phyloP scores from a whole-genome alignment of 2,888 invertebrate genomes.

The Timema cristinae region DNA sequence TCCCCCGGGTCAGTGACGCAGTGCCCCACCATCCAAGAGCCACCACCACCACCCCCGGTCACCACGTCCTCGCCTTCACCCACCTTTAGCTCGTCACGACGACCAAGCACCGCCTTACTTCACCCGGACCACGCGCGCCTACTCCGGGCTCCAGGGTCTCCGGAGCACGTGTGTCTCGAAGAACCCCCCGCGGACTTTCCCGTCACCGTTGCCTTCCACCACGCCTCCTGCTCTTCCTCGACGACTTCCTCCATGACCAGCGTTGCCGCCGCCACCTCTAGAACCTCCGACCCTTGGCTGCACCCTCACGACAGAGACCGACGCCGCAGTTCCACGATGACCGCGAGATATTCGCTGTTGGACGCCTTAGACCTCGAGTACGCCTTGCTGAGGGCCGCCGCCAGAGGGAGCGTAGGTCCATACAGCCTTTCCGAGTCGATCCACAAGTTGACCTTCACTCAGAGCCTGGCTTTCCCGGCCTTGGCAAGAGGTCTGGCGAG shows the following conservation, averaged over 20 bases:
- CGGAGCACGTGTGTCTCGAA: constrained; percentile 25
- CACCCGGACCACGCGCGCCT: constrained; percentile 63
- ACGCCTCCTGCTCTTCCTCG: constrained; percentile 45
- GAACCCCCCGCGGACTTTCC: constrained; percentile 18
- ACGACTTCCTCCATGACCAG: constrained; percentile 51
- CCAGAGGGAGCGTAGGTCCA: constrained; percentile 66
- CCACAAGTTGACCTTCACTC: constrained; percentile 64
- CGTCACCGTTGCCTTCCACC: constrained; percentile 14
- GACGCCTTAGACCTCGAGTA: constrained; percentile 69
- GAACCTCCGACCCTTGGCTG: constrained; percentile 43
- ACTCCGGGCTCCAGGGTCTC: constrained; percentile 40
- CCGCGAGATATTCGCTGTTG: constrained; percentile 62
- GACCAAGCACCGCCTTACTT: constrained; percentile 44
- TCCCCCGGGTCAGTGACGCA: constrained; percentile 39
- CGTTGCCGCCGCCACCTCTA: constrained; percentile 40
- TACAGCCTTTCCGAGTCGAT: constrained; percentile 63
- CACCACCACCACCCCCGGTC: constrained; percentile 16
- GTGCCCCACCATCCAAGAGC: constrained; percentile 19
- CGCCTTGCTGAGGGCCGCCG: constrained; percentile 62
- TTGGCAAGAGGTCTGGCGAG: constrained; percentile 63
- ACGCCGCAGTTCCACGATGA: constrained; percentile 57
- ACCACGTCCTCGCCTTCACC: constrained; percentile 43
- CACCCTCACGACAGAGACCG: constrained; percentile 42
- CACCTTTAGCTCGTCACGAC: constrained; percentile 42
- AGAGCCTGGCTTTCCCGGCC: constrained; percentile 68